These are phyloP conservation scores for Numida meleagris DNA, from an alignment of 2,113 vertebrate genomes.

Conservation along the genomic window DNA sequence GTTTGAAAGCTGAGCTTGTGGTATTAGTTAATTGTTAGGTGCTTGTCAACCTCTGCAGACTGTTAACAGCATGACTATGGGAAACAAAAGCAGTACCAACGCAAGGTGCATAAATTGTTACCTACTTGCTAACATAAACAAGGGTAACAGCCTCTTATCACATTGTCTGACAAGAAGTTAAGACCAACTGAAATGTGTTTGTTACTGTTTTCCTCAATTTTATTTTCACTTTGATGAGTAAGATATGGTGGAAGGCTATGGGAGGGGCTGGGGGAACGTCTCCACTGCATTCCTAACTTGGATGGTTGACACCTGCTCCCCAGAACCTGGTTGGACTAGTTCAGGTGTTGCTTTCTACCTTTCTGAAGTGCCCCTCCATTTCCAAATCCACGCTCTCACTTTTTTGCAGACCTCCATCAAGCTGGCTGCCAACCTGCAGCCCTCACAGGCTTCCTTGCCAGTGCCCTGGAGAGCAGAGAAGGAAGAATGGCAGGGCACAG, in stretches of 20 bases:
- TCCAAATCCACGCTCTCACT: background rate
- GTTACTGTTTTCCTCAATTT: background rate
- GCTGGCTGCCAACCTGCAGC: background rate
- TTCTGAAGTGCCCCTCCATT: background rate
- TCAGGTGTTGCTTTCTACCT: accelerated
- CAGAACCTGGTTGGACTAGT: background rate
- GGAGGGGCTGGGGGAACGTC: background rate
- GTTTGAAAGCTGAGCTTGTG: background rate
- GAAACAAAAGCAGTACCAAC: background rate
- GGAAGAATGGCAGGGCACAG: too few relatives aligned
- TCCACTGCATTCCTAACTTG: accelerated
- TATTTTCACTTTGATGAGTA: background rate
- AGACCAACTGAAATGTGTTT: background rate
- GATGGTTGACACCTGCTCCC: background rate
- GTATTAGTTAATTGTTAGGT: background rate
- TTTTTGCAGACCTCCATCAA: accelerated
- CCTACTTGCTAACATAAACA: background rate
- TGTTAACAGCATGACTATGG: background rate
- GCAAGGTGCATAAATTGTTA: background rate
- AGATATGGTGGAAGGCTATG: background rate
- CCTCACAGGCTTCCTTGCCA: background rate
- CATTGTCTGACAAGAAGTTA: background rate
- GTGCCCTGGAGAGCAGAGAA: background rate
- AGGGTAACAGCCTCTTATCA: background rate
- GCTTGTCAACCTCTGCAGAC: background rate